These are phyloP conservation scores for Sebastes umbrosus DNA, from an alignment of 2,797 vertebrate genomes.

Conservation along the genomic window DNA sequence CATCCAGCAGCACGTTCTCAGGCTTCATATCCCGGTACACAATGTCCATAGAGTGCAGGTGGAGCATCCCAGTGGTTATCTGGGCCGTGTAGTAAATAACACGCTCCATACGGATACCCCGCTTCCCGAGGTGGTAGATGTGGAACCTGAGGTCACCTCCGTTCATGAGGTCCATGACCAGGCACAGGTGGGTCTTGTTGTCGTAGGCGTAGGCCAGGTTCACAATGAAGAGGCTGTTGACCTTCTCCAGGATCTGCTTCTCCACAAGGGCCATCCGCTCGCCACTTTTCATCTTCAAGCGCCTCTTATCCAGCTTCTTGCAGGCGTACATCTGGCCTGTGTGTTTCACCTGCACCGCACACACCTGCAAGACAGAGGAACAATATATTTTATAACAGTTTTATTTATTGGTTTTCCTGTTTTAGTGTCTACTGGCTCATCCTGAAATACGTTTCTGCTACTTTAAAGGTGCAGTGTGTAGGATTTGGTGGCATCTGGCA, in stretches of 20 bases:
- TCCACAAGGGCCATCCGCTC: conserved; percentile 90
- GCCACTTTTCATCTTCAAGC: conserved; percentile 90
- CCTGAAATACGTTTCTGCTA: background rate
- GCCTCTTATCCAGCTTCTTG: conserved; percentile 92
- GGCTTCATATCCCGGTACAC: conserved; percentile 92
- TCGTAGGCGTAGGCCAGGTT: conserved; percentile 90
- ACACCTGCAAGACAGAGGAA: conserved; percentile 83
- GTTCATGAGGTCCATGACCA: conserved; percentile 95
- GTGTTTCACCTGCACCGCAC: conserved; percentile 91
- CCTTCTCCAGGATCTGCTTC: conserved; percentile 91
- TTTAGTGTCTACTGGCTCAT: background rate
- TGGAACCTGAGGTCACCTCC: conserved; percentile 94
- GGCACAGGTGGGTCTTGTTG: conserved; percentile 89
- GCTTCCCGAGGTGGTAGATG: conserved; percentile 89
- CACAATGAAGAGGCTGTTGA: conserved; percentile 90
- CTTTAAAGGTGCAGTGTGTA: background rate
- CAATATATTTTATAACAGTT: background rate
- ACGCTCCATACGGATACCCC: conserved; percentile 87
- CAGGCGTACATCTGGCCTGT: conserved; percentile 95
- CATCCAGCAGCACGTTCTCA: conserved; percentile 92
- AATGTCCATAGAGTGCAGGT: conserved; percentile 88
- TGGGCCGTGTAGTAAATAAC: conserved; percentile 91
- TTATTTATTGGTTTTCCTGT: background rate
- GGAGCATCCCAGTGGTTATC: conserved; percentile 88
- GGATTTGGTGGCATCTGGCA: background rate